phyloP scores from a whole-genome alignment of 2,113 vertebrate species.

The Ammodytes dubius region DNA sequence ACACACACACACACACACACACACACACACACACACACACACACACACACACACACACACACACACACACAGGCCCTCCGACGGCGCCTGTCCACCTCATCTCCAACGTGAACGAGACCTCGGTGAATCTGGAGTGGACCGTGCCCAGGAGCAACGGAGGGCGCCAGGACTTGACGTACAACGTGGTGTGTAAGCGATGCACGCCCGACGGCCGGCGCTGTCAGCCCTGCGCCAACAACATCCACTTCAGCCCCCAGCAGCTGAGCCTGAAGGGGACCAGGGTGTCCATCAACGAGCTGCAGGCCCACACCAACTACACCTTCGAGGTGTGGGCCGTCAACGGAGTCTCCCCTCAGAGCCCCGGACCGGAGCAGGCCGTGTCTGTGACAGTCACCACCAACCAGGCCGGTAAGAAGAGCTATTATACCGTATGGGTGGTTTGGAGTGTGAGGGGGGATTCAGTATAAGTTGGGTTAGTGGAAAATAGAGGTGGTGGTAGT shows the following conservation, averaged over 20 bases:
- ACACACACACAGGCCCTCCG: constrained; percentile 87
- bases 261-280: constrained; percentile 90
- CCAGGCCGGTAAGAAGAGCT: constrained; percentile 92
- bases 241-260: constrained; percentile 96
- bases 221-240: constrained; percentile 91
- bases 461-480: neutral
- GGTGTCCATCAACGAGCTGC: constrained; percentile 96
- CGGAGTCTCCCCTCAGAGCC: constrained; percentile 94
- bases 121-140: constrained; percentile 97
- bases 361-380: constrained; percentile 92
- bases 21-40: neutral
- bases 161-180: constrained; percentile 94
- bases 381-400: constrained; percentile 98
- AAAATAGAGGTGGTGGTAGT: neutral
- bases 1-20: constrained; percentile 51
- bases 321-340: constrained; percentile 98
- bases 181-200: constrained; percentile 94
- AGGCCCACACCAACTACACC: constrained; percentile 98
- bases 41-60: too few relatives aligned
- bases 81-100: constrained; percentile 95
- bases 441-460: neutral
- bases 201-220: constrained; percentile 88
- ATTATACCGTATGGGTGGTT: neutral
- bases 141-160: constrained; percentile 91
- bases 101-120: constrained; percentile 98